Conservation (phyloP, 2,113 vertebrate genomes). For the Rissa tridactyla region DNA sequence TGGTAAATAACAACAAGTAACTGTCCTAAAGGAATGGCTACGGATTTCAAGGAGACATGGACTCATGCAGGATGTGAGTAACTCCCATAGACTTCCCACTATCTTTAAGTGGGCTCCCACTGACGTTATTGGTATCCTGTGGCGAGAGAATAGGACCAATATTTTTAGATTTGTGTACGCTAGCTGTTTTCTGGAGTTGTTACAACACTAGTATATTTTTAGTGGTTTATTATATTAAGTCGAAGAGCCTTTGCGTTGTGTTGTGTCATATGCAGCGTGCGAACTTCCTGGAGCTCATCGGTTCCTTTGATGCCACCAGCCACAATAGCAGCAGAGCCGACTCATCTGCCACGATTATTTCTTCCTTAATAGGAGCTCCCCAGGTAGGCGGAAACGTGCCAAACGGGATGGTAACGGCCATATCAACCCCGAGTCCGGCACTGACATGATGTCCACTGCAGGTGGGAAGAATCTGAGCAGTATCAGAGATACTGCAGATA, state of each 20-base stretch:
- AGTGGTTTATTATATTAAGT: not conserved
- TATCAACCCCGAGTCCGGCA: rapidly evolving
- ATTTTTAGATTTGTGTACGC: conserved; percentile 45
- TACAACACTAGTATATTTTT: not conserved
- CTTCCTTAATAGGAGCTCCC: not conserved
- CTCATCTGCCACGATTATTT: not conserved
- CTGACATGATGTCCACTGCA: rapidly evolving
- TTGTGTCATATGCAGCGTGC: not conserved
- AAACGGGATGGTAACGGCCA: not conserved
- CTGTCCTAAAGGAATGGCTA: not conserved
- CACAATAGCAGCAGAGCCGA: not conserved
- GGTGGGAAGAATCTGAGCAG: not conserved
- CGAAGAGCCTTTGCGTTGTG: not conserved
- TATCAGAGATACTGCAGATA: not conserved
- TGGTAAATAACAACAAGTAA: conserved; percentile 5
- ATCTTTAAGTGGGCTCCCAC: conserved; percentile 29
- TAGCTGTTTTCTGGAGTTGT: not conserved
- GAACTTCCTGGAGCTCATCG: conserved; percentile 30
- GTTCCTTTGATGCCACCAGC: conserved; percentile 32
- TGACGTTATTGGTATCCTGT: conserved; percentile 60
- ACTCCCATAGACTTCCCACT: conserved; percentile 48
- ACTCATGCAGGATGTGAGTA: conserved; percentile 65
- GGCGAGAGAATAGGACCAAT: not conserved
- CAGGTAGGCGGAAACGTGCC: not conserved
- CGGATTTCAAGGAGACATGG: conserved; percentile 38